Evolutionary conservation across 2,888 invertebrate genomes (phyloP).

Genomic region (Hymenopus coronatus): DNA sequence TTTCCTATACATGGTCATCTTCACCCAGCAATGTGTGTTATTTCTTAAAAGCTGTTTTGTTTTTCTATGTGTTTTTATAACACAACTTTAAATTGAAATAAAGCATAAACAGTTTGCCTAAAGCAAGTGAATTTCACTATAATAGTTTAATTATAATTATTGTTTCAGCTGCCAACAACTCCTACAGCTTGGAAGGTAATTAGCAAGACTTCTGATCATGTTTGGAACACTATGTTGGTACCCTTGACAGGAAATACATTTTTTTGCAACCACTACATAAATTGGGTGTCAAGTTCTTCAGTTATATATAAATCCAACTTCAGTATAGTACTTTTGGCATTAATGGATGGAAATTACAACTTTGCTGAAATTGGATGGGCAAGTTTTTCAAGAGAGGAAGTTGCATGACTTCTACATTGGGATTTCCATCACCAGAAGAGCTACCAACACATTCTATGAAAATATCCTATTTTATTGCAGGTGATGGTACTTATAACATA

Average conservation of each 20-base stretch:
- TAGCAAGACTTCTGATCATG: conserved; percentile 39
- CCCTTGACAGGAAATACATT: conserved; percentile 44
- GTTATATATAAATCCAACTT: too few relatives aligned
- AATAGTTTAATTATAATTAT: background rate
- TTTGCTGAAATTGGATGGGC: too few relatives aligned
- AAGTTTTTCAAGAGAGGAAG: too few relatives aligned
- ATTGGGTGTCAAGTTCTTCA: too few relatives aligned
- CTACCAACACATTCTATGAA: too few relatives aligned
- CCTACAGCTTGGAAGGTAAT: background rate
- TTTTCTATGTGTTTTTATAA: background rate
- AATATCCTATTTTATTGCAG: too few relatives aligned
- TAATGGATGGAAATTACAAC: too few relatives aligned
- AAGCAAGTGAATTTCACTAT: background rate
- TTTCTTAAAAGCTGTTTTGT: background rate
- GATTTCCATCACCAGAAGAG: too few relatives aligned
- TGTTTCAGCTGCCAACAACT: conserved; percentile 13
- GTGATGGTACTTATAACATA: too few relatives aligned
- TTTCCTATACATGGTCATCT: background rate
- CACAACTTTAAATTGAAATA: background rate
- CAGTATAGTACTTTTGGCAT: too few relatives aligned
- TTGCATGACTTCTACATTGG: too few relatives aligned
- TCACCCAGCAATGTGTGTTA: background rate
- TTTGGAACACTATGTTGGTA: conserved; percentile 41
- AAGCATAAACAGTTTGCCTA: background rate
- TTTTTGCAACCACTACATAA: conserved; percentile 21